Evolutionary conservation across 2,888 invertebrate species (phyloP).

Genomic region (Sipha maydis): DNA sequence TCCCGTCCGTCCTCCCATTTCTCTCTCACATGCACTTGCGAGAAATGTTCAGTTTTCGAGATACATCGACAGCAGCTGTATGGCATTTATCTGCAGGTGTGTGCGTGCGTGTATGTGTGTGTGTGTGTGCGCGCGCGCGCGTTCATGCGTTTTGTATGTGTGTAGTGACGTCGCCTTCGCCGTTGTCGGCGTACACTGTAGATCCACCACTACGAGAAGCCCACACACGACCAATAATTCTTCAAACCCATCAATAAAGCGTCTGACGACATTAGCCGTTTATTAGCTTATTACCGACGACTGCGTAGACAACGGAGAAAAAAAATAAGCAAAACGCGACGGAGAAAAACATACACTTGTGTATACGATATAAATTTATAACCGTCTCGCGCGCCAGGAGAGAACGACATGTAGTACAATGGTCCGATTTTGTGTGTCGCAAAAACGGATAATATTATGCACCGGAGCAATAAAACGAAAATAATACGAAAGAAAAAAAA

Average conservation of each 20-base stretch:
- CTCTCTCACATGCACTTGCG: background rate
- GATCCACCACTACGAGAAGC: slow-evolving; percentile 19
- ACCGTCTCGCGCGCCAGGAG: slow-evolving; percentile 1
- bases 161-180: background rate
- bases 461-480: background rate
- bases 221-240: slow-evolving; percentile 42
- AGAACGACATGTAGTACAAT: background rate
- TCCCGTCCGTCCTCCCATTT: background rate
- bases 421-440: background rate
- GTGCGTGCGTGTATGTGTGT: background rate
- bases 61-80: background rate
- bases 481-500: background rate
- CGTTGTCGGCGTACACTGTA: background rate
- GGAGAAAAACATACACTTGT: background rate
- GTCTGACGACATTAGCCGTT: slow-evolving; percentile 47
- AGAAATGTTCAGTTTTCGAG: background rate
- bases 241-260: slow-evolving; percentile 39
- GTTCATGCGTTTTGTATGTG: background rate
- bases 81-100: background rate
- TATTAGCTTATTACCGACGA: slow-evolving; percentile 42
- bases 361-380: background rate
- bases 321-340: background rate
- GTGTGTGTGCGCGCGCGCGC: background rate
- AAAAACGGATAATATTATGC: background rate
- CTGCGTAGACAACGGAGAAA: background rate